Base-by-base conservation (phyloP, 1,140 invertebrate genomes). In the Amphibalanus amphitrite region DNA sequence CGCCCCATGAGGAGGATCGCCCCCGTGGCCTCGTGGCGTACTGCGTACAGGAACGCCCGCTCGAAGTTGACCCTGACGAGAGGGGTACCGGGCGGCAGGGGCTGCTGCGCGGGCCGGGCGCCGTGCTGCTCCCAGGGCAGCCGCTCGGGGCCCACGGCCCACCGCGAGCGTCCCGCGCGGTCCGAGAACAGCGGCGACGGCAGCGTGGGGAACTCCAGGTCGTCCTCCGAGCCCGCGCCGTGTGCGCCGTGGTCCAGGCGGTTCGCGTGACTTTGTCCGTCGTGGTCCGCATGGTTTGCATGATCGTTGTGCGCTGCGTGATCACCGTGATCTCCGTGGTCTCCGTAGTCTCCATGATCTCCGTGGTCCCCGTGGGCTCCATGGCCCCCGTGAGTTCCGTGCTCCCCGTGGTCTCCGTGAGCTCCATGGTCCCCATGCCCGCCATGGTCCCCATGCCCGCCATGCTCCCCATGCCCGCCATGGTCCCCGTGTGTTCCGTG, bases 31-130 rank as follows among this genome's bases (percentile, higher is more conserved):
- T 67, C 28, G n/a, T 67, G 65, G 10, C 65, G n/a, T 26, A 67
- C 65, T 26, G 65, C 65, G 28, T 67, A 67, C 26, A 67, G n/a
- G 65, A 67, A 67, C 3, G 65, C 65, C 28, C 65, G n/a, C 65
- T 67, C 65, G n/a, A 28, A 67, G 3, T 67, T 26, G 65, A 67
- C 1, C 47, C 17, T 8, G 1, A 59, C 47, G 13, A 59, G 47
- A 8, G 47, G 47, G 10, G 47, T 23, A 20, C 17, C 10, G 10
- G 47, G 47, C 47, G 10, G 10, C 13, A 20, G 47, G 1, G 47
- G 13, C 17, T 8, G 6, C 47, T 8, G 47, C 47, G 10, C 6
- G 6, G 47, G 47, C 17, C 47, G 47, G 1, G 47, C 17, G 6
- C 10, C 17, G 38, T 6, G 38, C 47, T 23, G 6, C 20, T 59